Percentiles rank a stretch among this genome's conserved stretches.
Evolutionary conservation across 2,113 vertebrate species (phyloP).

Genomic region (Mesitornis unicolor): DNA sequence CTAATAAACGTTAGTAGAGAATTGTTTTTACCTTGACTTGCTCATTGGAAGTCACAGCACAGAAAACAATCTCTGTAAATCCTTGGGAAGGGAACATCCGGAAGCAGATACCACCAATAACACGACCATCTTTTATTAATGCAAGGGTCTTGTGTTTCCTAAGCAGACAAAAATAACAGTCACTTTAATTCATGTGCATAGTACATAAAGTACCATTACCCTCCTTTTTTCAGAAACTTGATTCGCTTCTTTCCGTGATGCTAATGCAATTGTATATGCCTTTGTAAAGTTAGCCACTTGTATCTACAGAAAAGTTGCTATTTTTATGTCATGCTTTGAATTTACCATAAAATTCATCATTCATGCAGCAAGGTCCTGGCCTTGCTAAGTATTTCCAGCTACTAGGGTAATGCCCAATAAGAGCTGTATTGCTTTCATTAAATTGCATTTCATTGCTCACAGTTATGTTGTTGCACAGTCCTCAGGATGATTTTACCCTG

Average conservation of each 20-base stretch:
- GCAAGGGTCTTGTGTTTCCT: slow-evolving; percentile 99
- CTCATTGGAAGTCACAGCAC: slow-evolving; percentile 97
- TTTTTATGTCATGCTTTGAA: neutral
- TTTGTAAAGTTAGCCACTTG: neutral
- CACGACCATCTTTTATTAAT: slow-evolving; percentile 96
- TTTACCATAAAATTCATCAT: neutral
- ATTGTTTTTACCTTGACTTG: slow-evolving; percentile 91
- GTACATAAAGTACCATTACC: neutral
- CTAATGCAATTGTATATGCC: neutral
- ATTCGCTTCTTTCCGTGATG: neutral
- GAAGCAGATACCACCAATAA: slow-evolving; percentile 98
- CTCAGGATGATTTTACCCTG: neutral
- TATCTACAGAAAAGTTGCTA: neutral
- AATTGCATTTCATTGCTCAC: neutral
- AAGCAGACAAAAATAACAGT: slow-evolving; percentile 44
- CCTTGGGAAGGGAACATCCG: slow-evolving; percentile 98
- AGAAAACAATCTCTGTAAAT: slow-evolving; percentile 98
- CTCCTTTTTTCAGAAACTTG: neutral
- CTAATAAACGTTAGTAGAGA: neutral
- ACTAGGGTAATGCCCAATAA: neutral
- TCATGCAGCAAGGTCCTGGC: neutral
- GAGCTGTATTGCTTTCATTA: neutral
- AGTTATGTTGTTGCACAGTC: neutral
- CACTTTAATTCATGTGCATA: neutral
- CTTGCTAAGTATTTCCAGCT: neutral